Conservation (phyloP, 2,113 vertebrate species). For the Barbus barbus region DNA sequence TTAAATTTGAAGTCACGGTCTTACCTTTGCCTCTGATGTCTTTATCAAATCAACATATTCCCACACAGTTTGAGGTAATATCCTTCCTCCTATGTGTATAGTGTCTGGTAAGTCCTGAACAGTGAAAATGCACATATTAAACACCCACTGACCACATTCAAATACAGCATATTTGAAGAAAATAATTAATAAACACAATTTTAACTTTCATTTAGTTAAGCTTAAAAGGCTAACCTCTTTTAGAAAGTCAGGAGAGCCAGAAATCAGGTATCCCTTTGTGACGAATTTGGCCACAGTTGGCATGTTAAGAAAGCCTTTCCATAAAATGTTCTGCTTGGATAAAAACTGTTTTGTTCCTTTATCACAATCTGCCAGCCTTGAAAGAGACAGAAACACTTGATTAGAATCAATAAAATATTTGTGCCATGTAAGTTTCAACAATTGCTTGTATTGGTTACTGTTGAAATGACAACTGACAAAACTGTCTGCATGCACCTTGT, state of each 20-base stretch:
- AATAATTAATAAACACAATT: not conserved
- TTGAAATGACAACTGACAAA: not conserved
- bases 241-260: constrained; percentile 87
- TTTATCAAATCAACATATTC: constrained; percentile 95
- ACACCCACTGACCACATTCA: not conserved
- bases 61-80: constrained; percentile 95
- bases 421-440: not conserved
- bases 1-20: not conserved
- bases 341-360: constrained; percentile 85
- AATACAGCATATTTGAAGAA: not conserved
- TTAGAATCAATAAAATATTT: constrained; percentile 19
- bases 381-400: constrained; percentile 52
- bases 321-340: constrained; percentile 85
- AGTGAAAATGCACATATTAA: constrained; percentile 47
- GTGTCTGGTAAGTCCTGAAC: constrained; percentile 94
- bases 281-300: constrained; percentile 95
- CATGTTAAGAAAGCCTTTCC: constrained; percentile 99
- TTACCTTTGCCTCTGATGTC: constrained; percentile 93
- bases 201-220: not conserved
- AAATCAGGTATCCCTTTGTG: constrained; percentile 93
- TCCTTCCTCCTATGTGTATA: constrained; percentile 93
- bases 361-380: constrained; percentile 72
- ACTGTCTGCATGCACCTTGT: constrained; percentile 76
- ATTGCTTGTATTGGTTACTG: not conserved
- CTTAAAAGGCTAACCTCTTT: constrained; percentile 79